Conservation (phyloP, 2,888 invertebrate genomes). For the Argyresthia goedartella region DNA sequence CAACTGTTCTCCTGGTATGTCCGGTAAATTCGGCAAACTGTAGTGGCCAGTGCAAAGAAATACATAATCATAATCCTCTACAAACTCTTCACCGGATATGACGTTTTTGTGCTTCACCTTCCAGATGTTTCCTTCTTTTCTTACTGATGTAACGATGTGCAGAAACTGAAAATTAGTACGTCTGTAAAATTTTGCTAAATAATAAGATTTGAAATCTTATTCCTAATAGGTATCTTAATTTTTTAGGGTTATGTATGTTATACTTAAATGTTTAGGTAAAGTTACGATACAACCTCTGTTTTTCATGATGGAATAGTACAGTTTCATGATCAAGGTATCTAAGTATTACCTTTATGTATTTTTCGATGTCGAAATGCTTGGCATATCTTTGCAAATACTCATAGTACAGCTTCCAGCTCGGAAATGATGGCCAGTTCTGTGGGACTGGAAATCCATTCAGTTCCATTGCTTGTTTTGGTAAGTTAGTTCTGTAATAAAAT, state of each 20-base stretch:
- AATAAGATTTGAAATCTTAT: background rate
- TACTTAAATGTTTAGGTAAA: too few species aligned
- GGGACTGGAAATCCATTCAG: constrained; percentile 45
- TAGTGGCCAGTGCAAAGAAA: constrained; percentile 78
- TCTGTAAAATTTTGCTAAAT: background rate
- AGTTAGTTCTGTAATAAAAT: constrained; percentile 43
- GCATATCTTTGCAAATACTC: constrained; percentile 41
- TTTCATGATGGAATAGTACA: too few species aligned
- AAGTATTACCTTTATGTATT: constrained; percentile 35
- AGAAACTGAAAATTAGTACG: constrained; percentile 30
- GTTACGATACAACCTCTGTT: too few species aligned
- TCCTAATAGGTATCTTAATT: background rate
- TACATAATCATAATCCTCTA: constrained; percentile 72
- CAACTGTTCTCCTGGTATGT: constrained; percentile 33
- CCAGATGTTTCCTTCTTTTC: constrained; percentile 35
- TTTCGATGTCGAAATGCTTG: constrained; percentile 39
- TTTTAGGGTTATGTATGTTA: too few species aligned
- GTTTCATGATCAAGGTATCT: background rate
- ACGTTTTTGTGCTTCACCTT: constrained; percentile 38
- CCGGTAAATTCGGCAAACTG: constrained; percentile 44
- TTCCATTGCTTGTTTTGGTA: constrained; percentile 60
- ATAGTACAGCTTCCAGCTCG: constrained; percentile 39
- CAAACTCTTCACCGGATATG: constrained; percentile 34
- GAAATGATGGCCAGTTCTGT: constrained; percentile 38
- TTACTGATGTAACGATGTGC: constrained; percentile 40